These are phyloP conservation scores for Neomonachus schauinslandi DNA, from an alignment of 2,113 vertebrate species.

Conservation along the genomic window DNA sequence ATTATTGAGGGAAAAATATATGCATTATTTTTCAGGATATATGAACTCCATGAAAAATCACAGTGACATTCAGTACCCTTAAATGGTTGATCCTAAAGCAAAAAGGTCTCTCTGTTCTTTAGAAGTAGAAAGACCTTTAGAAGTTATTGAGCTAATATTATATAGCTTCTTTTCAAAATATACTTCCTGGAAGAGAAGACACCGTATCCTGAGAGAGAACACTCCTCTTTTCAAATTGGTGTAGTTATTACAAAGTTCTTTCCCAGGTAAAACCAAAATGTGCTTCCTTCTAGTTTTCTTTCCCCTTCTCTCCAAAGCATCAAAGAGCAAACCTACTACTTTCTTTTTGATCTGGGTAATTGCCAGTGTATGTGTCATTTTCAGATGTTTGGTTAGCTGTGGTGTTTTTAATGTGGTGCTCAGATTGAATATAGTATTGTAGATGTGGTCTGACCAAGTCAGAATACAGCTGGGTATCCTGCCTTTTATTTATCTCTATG, in stretches of 20 bases:
- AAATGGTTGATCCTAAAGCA: background rate
- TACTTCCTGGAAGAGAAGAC: background rate
- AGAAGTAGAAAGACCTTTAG: background rate
- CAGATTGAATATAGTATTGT: background rate
- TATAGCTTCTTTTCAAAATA: background rate
- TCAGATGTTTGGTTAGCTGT: background rate
- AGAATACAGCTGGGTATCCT: background rate
- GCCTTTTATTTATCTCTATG: background rate
- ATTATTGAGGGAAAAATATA: background rate
- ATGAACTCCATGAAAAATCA: background rate
- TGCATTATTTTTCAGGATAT: background rate
- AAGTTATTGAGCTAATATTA: background rate
- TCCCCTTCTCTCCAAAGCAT: background rate
- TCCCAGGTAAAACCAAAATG: background rate
- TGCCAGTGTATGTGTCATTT: background rate
- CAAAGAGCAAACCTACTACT: background rate
- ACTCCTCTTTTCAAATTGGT: background rate
- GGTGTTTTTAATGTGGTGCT: background rate
- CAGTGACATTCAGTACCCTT: background rate
- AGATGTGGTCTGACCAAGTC: background rate
- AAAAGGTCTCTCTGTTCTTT: background rate
- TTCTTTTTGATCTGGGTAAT: background rate
- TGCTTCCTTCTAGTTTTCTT: background rate
- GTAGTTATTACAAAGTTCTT: background rate
- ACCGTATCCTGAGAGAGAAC: background rate